phyloP scores from a whole-genome alignment of 2,113 vertebrate species.

The Ciconia boyciana region DNA sequence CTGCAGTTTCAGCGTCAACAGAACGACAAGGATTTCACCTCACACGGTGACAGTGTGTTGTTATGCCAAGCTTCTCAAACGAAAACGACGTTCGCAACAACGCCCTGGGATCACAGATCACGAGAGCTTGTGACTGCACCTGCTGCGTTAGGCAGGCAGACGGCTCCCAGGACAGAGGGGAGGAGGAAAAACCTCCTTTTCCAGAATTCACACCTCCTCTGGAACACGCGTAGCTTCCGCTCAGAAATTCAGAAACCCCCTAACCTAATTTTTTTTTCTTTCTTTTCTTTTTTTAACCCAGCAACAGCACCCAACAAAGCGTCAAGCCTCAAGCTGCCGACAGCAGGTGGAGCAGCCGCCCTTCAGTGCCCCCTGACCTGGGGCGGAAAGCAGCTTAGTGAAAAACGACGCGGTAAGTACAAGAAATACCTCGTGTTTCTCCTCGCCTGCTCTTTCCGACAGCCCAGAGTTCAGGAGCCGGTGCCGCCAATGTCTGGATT shows the following conservation, averaged over 20 bases:
- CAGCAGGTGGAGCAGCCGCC: not conserved
- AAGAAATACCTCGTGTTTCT: not conserved
- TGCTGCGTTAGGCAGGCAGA: not conserved
- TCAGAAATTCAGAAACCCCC: not conserved
- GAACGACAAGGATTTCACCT: not conserved
- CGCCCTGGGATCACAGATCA: not conserved
- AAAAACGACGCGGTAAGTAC: fast-evolving
- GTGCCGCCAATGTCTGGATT: fast-evolving
- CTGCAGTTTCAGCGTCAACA: not conserved
- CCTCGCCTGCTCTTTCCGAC: not conserved
- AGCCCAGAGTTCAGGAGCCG: not conserved
- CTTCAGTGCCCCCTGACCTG: not conserved
- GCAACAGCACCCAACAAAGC: not conserved
- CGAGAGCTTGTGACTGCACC: not conserved
- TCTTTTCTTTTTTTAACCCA: not conserved
- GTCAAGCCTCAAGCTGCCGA: not conserved
- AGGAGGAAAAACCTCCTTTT: not conserved
- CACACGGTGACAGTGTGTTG: fast-evolving
- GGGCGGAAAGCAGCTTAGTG: not conserved
- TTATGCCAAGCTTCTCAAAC: not conserved
- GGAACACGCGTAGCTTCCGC: not conserved
- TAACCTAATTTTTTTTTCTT: too few species aligned
- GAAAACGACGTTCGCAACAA: fast-evolving
- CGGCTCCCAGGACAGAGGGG: not conserved
- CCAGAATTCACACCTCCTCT: not conserved